phyloP scores from a whole-genome alignment of 2,113 vertebrate species.

The Corythaixoides concolor region DNA sequence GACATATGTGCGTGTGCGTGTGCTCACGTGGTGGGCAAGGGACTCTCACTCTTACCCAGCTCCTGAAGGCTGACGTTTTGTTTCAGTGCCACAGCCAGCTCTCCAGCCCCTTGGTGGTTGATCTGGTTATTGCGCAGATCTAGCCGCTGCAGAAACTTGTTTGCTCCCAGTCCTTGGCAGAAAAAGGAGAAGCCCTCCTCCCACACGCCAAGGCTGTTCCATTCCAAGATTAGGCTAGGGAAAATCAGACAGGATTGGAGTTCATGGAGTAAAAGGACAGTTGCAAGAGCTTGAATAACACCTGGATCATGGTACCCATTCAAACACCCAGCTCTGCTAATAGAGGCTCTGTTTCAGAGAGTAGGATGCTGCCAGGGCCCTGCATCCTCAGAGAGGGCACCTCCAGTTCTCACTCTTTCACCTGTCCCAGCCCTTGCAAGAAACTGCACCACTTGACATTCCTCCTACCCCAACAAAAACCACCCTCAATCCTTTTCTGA shows the following conservation, averaged over 20 bases:
- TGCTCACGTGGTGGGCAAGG: accelerated
- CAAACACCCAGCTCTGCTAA: not conserved
- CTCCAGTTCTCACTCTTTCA: not conserved
- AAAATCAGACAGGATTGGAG: not conserved
- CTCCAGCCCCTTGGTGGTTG: constrained; percentile 85
- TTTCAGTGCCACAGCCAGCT: constrained; percentile 83
- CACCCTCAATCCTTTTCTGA: not conserved
- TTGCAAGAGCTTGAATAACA: not conserved
- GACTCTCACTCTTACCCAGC: constrained; percentile 78
- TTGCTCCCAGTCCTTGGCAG: constrained; percentile 85
- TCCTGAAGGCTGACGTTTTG: constrained; percentile 80
- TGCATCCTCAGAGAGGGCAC: not conserved
- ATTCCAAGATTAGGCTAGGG: constrained; percentile 88
- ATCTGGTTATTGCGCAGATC: constrained; percentile 98
- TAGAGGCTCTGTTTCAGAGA: accelerated
- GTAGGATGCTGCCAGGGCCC: not conserved
- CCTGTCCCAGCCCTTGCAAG: not conserved
- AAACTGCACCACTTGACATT: not conserved
- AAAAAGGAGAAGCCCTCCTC: constrained; percentile 88
- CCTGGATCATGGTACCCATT: accelerated
- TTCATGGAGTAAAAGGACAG: accelerated
- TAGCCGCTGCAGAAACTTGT: constrained; percentile 75
- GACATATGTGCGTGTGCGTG: accelerated
- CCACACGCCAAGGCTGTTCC: constrained; percentile 90
- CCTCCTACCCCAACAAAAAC: not conserved